Evolutionary conservation across 2,888 invertebrate genomes (phyloP).

Genomic region (Acleris laterana): DNA sequence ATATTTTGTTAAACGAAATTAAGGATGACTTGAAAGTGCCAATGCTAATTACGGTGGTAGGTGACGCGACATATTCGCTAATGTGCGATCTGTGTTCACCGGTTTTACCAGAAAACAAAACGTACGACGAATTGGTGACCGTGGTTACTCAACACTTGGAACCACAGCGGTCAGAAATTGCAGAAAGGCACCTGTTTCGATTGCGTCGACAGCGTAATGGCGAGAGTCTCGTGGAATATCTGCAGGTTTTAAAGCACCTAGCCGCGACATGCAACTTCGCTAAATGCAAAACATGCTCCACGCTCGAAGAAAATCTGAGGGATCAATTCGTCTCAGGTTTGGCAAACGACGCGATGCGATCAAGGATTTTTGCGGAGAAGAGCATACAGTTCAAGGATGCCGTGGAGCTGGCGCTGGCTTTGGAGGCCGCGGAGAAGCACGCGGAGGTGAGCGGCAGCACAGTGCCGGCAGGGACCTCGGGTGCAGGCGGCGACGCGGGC

Average conservation of each 20-base stretch:
- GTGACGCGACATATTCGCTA: conserved; percentile 34
- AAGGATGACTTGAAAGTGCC: conserved; percentile 5
- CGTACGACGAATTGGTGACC: conserved; percentile 40
- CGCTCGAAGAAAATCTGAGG: conserved; percentile 36
- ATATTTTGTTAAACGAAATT: background rate
- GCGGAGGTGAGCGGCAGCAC: conserved; percentile 25
- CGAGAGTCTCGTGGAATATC: conserved; percentile 25
- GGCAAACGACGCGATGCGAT: conserved; percentile 19
- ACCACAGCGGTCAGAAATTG: no score
- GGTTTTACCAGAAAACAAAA: conserved; percentile 40
- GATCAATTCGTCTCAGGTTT: conserved; percentile 39
- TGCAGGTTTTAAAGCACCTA: conserved; percentile 41
- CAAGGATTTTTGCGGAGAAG: conserved; percentile 26
- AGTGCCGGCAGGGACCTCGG: background rate
- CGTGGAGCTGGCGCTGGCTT: conserved; percentile 20
- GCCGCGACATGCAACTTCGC: conserved; percentile 41
- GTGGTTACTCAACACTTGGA: conserved; percentile 37
- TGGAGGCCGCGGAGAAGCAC: no score
- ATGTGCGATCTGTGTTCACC: conserved; percentile 48
- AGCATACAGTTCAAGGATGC: conserved; percentile 9
- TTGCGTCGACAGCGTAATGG: no score
- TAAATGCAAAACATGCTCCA: no score
- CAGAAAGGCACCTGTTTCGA: no score
- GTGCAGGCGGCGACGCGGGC: conserved; percentile 1
- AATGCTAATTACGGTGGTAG: conserved; percentile 12